phyloP scores from a whole-genome alignment of 1,140 invertebrate species.

The Drosophila nebulosa region DNA sequence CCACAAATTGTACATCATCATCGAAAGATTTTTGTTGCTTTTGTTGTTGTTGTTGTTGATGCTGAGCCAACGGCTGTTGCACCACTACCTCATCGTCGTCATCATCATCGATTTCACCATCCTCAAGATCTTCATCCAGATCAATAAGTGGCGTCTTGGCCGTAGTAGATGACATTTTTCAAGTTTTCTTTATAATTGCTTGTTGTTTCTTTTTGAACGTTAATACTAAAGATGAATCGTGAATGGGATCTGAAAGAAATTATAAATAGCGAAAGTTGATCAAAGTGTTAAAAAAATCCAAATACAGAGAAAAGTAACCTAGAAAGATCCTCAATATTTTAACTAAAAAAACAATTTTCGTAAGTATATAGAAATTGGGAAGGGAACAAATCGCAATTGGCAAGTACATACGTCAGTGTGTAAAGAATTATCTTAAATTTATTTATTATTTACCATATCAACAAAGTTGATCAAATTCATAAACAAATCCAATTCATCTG shows the following conservation, averaged over 20 bases:
- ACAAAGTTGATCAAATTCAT: too few relatives aligned
- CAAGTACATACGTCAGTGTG: too few relatives aligned
- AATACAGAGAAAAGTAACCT: too few relatives aligned
- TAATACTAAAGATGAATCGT: not conserved
- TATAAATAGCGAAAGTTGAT: not conserved
- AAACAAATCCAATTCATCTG: too few relatives aligned
- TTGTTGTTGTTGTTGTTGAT: slow-evolving; percentile 12
- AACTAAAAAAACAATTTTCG: too few relatives aligned
- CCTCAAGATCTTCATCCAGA: slow-evolving; percentile 83
- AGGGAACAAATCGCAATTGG: too few relatives aligned
- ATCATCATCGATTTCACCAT: slow-evolving; percentile 84
- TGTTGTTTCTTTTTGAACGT: not conserved
- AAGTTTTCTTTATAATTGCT: not conserved
- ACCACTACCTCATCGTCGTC: slow-evolving; percentile 81
- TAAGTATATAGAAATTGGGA: too few relatives aligned
- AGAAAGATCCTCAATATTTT: too few relatives aligned
- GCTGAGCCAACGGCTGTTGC: not conserved
- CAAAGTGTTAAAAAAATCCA: too few relatives aligned
- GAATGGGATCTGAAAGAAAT: not conserved
- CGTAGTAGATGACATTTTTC: slow-evolving; percentile 36
- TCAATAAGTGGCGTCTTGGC: slow-evolving; percentile 44
- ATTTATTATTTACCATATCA: too few relatives aligned
- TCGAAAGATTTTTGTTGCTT: slow-evolving; percentile 19
- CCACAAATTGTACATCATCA: slow-evolving; percentile 52
- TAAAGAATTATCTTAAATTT: too few relatives aligned